Base-by-base conservation (phyloP, 2,888 invertebrate species). In the Tenthredo mesomela region DNA sequence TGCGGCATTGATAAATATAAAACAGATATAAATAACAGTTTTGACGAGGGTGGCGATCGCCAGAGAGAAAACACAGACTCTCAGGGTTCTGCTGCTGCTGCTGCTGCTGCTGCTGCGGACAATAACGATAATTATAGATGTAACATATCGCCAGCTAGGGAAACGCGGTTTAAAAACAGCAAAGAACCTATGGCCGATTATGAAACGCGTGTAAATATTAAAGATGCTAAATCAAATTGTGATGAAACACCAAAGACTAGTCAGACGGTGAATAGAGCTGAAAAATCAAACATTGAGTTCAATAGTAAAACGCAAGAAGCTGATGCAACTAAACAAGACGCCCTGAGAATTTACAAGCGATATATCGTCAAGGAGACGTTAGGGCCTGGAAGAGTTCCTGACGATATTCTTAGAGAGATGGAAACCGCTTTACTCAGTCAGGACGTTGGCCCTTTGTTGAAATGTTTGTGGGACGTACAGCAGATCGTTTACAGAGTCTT, bases 401-500 rank as follows among this genome's bases (percentile, higher is more conserved):
- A 95, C 88, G 94, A 94, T 87, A 89, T 95, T 83, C 94, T 95
- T 89, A 94, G 94, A 89, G 94, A 94, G 86, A 94, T 96, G 87
- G 95, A 96, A 93, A 95, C 95, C 87, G 96, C 95, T 91, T 95
- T 97, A 88, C 96, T 96, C 90, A 94, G 95, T 88, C 95, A 95
- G 88, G 95, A 96, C 91, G 96, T 96, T 83, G 94, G 95, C 86
- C 94, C 96, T 84, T 95, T 95, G 89, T 94, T 96, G 80, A 95
- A 95, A 89, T 97, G 97, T 92, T 97, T 98, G 92, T 95, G 95
- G 87, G 95, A 95, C 86, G 96, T 97, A 84, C 97, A 97, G 92
- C 95, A 95, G 87, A 95, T 95, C 92, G 94, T 97, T 85, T 95
- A 96, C 87, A 94, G 95, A 85, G 94, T 95, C 90, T 95, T 98